These are phyloP conservation scores for Amorpha juglandis DNA, from an alignment of 2,888 invertebrate genomes.

Conservation along the genomic window DNA sequence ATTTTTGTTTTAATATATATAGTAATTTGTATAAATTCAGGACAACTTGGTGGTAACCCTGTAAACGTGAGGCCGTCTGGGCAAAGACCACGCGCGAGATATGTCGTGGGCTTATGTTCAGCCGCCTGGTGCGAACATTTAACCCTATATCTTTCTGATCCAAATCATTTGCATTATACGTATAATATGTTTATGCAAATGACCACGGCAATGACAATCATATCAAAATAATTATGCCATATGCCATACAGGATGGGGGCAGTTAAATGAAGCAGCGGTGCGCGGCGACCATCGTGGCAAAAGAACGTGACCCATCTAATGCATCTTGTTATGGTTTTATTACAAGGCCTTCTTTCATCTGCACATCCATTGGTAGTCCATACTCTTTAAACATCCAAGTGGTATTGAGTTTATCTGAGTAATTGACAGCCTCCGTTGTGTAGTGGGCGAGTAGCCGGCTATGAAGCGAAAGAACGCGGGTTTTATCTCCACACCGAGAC, in stretches of 20 bases:
- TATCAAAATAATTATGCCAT: constrained; percentile 15
- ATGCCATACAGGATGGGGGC: constrained; percentile 46
- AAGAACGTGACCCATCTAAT: constrained; percentile 44
- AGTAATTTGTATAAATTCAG: too few species aligned
- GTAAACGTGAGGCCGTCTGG: too few species aligned
- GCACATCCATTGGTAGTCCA: not conserved
- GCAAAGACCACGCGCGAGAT: too few species aligned
- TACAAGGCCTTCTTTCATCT: not conserved
- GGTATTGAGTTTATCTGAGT: too few species aligned
- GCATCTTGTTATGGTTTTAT: constrained; percentile 23
- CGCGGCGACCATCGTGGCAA: constrained; percentile 42
- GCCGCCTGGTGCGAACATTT: too few species aligned
- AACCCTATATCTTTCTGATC: not conserved
- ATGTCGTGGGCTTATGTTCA: too few species aligned
- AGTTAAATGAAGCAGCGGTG: constrained; percentile 53
- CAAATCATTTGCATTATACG: not conserved
- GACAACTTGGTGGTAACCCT: too few species aligned
- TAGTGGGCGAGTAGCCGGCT: too few species aligned
- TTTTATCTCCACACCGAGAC: too few species aligned
- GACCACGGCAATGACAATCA: constrained; percentile 12
- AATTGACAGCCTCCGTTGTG: too few species aligned
- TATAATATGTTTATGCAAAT: not conserved
- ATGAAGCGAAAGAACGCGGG: too few species aligned
- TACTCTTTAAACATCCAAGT: not conserved
- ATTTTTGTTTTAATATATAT: too few species aligned